Evolutionary conservation across 2,797 vertebrate species (phyloP).

Genomic region (Sphenopsis melanotis): DNA sequence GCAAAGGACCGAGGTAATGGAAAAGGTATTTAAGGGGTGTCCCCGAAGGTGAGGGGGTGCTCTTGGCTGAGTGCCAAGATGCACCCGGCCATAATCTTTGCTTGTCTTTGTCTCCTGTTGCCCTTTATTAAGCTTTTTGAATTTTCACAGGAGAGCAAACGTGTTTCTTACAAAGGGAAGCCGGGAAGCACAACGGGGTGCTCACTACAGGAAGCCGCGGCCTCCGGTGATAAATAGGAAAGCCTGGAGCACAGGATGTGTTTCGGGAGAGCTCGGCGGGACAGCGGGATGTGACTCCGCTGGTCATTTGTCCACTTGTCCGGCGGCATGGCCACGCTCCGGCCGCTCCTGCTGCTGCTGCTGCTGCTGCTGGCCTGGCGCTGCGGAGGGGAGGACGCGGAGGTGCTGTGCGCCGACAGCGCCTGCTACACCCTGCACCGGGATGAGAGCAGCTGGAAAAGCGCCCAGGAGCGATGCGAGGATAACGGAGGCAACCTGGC

Average conservation of each 20-base stretch:
- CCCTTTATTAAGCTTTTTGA: not conserved
- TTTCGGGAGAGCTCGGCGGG: conserved; percentile 24
- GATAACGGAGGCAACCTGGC: conserved; percentile 73
- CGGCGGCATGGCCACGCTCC: not conserved
- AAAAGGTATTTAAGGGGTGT: not conserved
- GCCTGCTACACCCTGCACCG: conserved; percentile 75
- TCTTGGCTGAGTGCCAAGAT: not conserved
- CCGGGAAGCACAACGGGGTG: conserved; percentile 4
- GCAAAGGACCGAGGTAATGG: not conserved
- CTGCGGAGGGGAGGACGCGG: not conserved
- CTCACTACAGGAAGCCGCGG: conserved; percentile 71
- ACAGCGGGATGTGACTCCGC: conserved; percentile 49
- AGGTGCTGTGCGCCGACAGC: conserved; percentile 46
- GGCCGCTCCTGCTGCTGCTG: not conserved
- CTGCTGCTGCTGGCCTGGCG: not conserved
- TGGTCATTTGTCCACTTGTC: not conserved
- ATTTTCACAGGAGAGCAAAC: not conserved
- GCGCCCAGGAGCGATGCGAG: conserved; percentile 63
- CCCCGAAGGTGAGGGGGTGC: not conserved
- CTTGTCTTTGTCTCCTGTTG: not conserved
- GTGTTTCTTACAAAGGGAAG: not conserved
- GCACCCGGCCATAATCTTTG: not conserved
- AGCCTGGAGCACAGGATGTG: conserved; percentile 73
- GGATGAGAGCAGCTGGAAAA: not conserved
- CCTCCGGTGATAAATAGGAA: conserved; percentile 77